Conservation (phyloP, 2,113 vertebrate genomes). For the Phalacrocorax brasilianus region DNA sequence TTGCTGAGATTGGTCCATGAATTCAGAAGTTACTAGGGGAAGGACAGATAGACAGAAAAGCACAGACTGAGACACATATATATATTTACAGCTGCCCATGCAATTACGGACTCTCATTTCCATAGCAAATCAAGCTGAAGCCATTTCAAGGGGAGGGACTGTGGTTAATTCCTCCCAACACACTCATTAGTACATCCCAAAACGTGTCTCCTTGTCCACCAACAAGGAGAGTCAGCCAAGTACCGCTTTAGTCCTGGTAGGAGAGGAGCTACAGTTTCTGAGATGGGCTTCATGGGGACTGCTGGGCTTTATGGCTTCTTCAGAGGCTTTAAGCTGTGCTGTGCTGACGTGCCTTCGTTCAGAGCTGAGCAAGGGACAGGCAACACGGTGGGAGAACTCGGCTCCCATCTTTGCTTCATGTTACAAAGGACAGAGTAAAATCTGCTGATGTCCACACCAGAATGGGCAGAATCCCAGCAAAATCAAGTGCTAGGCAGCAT, state of each 20-base stretch:
- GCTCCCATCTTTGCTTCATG: neutral
- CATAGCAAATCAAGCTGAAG: constrained; percentile 14
- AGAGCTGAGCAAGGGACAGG: neutral
- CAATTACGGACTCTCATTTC: neutral
- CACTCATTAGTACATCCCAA: neutral
- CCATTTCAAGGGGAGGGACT: neutral
- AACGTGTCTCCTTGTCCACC: neutral
- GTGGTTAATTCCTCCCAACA: neutral
- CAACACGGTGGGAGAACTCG: neutral
- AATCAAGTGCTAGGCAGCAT: neutral
- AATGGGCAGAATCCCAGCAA: neutral
- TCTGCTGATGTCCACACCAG: neutral
- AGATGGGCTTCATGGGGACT: neutral
- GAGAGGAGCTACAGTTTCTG: neutral
- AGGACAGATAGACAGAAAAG: neutral
- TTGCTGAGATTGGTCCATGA: neutral
- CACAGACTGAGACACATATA: neutral
- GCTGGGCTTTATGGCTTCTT: neutral
- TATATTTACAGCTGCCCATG: neutral
- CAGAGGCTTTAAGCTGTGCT: neutral
- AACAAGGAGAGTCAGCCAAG: neutral
- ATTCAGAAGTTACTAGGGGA: neutral
- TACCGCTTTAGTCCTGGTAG: neutral
- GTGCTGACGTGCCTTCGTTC: neutral
- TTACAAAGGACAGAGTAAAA: neutral